phyloP scores from a whole-genome alignment of 1,140 invertebrate genomes.

The Gonatopus flavifemur region DNA sequence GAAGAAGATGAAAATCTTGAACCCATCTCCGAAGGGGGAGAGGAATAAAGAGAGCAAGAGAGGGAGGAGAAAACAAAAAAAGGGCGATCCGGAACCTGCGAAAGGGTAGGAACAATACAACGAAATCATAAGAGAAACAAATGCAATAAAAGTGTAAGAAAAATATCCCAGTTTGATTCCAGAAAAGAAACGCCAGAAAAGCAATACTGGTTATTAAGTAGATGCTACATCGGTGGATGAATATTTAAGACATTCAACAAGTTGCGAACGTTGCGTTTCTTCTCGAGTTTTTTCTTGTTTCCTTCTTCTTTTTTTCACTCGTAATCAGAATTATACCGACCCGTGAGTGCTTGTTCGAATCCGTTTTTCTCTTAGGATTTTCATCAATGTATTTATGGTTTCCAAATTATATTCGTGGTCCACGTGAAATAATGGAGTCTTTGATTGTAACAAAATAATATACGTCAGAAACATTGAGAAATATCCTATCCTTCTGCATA shows the following conservation, averaged over 20 bases:
- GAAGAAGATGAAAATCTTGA: slow-evolving; percentile 1
- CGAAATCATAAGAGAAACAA: too few relatives aligned
- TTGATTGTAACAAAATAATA: too few relatives aligned
- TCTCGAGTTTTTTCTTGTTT: neutral
- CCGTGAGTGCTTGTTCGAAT: too few relatives aligned
- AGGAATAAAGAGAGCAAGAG: slow-evolving; percentile 12
- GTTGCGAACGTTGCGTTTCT: slow-evolving; percentile 49
- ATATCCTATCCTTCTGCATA: too few relatives aligned
- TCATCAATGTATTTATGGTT: too few relatives aligned
- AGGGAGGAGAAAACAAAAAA: slow-evolving; percentile 3
- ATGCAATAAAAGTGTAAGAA: too few relatives aligned
- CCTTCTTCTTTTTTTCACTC: neutral
- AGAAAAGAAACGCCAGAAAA: slow-evolving; percentile 22
- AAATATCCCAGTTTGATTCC: too few relatives aligned
- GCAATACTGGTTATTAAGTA: slow-evolving; percentile 55
- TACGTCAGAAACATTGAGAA: too few relatives aligned
- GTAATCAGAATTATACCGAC: too few relatives aligned
- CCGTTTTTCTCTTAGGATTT: too few relatives aligned
- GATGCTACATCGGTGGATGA: slow-evolving; percentile 55
- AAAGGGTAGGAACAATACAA: slow-evolving; percentile 21
- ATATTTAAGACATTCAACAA: slow-evolving; percentile 60
- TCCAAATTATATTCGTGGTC: too few relatives aligned
- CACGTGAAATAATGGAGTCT: too few relatives aligned
- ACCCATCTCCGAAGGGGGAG: slow-evolving; percentile 12
- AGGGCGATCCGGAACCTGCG: neutral